A percentile compares a stretch with the other conserved stretches of the same genome.
Evolutionary conservation across 2,113 vertebrate genomes (phyloP).

Genomic region (Macroglossus sobrinus): DNA sequence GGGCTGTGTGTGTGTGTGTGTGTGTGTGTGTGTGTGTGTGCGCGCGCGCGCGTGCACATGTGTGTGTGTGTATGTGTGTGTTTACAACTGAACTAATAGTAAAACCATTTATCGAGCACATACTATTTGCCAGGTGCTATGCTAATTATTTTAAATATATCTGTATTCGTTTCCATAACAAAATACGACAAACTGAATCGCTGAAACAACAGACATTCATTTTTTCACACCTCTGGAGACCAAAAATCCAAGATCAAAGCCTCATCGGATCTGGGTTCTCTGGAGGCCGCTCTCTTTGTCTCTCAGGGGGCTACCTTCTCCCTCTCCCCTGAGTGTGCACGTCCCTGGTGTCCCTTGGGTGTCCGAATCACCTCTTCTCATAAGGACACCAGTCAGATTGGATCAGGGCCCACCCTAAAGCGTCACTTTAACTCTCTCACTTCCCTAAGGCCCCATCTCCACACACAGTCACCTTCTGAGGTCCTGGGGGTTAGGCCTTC

Average conservation of each 20-base stretch:
- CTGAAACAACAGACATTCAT: background rate
- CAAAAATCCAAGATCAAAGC: background rate
- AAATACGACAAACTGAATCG: background rate
- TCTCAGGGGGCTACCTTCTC: background rate
- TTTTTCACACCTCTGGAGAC: background rate
- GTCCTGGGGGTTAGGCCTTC: background rate
- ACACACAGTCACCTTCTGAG: background rate
- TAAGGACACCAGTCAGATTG: background rate
- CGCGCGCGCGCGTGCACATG: too few relatives aligned
- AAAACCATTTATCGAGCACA: background rate
- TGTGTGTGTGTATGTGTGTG: background rate
- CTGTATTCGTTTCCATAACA: background rate
- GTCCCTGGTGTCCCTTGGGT: background rate
- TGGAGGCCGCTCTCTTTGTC: background rate
- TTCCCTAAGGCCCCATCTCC: background rate
- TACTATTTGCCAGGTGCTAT: background rate
- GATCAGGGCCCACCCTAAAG: background rate
- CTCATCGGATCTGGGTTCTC: background rate
- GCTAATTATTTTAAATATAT: background rate
- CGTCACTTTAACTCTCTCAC: background rate
- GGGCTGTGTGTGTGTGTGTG: background rate
- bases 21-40: background rate
- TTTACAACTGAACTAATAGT: background rate
- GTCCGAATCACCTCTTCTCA: background rate
- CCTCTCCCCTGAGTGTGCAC: background rate